phyloP scores from a whole-genome alignment of 2,888 invertebrate genomes.

The Crioceris asparagi region DNA sequence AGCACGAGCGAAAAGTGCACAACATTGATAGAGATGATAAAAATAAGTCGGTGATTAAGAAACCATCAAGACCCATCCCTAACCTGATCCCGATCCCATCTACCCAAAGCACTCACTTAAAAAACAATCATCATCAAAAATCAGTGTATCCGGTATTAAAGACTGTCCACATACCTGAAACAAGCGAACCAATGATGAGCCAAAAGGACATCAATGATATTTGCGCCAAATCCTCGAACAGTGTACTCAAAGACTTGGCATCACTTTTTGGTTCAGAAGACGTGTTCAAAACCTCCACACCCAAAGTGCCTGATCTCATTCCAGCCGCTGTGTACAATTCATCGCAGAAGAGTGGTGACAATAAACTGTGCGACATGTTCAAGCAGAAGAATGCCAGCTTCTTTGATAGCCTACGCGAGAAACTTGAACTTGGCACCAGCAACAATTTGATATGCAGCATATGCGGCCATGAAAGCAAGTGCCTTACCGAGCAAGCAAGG shows the following conservation, averaged over 20 bases:
- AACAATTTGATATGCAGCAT: conserved; percentile 56
- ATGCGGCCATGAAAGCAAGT: conserved; percentile 70
- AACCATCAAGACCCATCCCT: conserved; percentile 55
- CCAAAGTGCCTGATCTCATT: conserved; percentile 32
- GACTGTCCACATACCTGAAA: conserved; percentile 15
- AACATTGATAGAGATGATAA: conserved; percentile 33
- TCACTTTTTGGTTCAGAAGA: conserved; percentile 38
- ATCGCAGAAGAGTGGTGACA: conserved; percentile 16
- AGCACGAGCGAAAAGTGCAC: conserved; percentile 42
- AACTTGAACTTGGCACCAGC: conserved; percentile 53
- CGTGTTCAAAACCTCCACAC: conserved; percentile 27
- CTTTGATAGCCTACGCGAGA: conserved; percentile 72
- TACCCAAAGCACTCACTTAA: conserved; percentile 25
- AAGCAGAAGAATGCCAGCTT: conserved; percentile 66
- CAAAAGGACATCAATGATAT: conserved; percentile 40
- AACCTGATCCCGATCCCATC: conserved; percentile 59
- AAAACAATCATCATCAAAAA: not conserved
- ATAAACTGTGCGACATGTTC: conserved; percentile 28
- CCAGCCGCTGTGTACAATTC: conserved; percentile 23
- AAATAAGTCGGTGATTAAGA: conserved; percentile 28
- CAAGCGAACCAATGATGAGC: conserved; percentile 33
- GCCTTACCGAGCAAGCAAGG: conserved; percentile 68
- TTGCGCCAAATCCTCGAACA: conserved; percentile 38
- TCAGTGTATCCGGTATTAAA: conserved; percentile 18
- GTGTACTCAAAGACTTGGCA: conserved; percentile 46